Base-by-base conservation (phyloP, 1,140 invertebrate species). In the Zaprionus camerounensis region DNA sequence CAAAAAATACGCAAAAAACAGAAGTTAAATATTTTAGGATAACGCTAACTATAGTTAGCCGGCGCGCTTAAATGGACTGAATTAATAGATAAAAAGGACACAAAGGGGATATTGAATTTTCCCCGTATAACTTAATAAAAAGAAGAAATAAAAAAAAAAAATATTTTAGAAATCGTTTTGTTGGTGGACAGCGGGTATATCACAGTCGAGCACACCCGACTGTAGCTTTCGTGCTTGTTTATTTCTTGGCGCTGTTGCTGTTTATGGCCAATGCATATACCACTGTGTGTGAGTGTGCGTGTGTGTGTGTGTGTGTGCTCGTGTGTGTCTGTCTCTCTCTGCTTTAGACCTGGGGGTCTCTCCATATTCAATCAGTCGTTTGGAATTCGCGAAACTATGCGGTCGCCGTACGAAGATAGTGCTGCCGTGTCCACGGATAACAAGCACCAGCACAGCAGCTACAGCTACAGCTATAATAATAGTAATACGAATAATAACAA, bases 341-440 rank as follows among this genome's bases (percentile, higher is more conserved):
- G 76, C 41, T 55, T 67, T 71, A 63, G 51, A 53, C 44, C 63
- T 70, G 71, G 71, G 70, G 66, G 62, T 67, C 76, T 78, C 76
- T 87, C 65, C 62, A 58, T 70, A 71, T 80, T 71, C 75, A 90
- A 79, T 88, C 85, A 90, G 85, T 90, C 84, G 87, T 88, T 88
- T 85, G 79, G 78, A 91, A 77, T 90, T 90, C 81, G 85, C 85
- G 86, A 90, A 90, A 90, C 86, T 72, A 90, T 90, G 85, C 85
- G 85, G 85, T 85, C 85, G 86, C 73, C 76, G 76, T 85, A 82
- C 76, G 85, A 90, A 61, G 85, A 90, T 59, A 82, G 78, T 57
- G 81, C 85, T 80, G 75, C 79, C 71, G 71, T 77, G 31, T 71
- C 76, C 17, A 72, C 82, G 76, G 85, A 82, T 49, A 81, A 76